These are phyloP conservation scores for Pseudopipra pipra DNA, from an alignment of 2,113 vertebrate species.

Conservation along the genomic window DNA sequence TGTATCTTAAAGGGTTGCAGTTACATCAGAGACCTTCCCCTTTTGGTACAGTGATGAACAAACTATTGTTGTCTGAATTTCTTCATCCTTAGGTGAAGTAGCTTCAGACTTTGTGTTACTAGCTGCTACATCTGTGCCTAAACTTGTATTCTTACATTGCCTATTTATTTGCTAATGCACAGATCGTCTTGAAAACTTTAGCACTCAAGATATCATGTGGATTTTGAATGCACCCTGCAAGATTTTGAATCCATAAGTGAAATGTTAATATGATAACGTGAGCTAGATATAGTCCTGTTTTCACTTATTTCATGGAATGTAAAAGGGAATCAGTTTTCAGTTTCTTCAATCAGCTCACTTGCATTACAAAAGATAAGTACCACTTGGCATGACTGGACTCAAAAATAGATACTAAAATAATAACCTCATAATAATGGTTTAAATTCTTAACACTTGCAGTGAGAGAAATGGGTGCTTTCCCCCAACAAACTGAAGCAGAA, in stretches of 20 bases:
- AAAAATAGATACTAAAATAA: constrained; percentile 66
- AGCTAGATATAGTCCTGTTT: constrained; percentile 47
- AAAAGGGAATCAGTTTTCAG: constrained; percentile 49
- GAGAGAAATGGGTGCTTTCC: constrained; percentile 4
- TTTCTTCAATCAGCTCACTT: constrained; percentile 65
- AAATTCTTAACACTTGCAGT: constrained; percentile 34
- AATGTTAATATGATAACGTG: constrained; percentile 55
- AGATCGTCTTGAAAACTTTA: constrained; percentile 71
- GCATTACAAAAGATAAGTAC: constrained; percentile 71
- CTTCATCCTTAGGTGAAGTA: neutral
- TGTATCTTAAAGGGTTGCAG: neutral
- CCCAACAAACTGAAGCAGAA: neutral
- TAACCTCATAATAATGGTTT: constrained; percentile 52
- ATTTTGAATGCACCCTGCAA: constrained; percentile 64
- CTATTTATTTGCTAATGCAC: constrained; percentile 69
- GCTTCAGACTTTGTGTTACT: neutral
- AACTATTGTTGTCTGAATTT: neutral
- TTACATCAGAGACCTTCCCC: neutral
- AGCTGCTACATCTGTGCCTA: neutral
- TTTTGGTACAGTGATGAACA: neutral
- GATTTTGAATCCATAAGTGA: constrained; percentile 59
- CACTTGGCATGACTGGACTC: constrained; percentile 58
- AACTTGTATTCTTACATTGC: constrained; percentile 50
- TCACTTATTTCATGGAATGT: constrained; percentile 57
- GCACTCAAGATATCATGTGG: constrained; percentile 63